phyloP scores from a whole-genome alignment of 1,140 invertebrate genomes.

The Caenorhabditis inopinata region DNA sequence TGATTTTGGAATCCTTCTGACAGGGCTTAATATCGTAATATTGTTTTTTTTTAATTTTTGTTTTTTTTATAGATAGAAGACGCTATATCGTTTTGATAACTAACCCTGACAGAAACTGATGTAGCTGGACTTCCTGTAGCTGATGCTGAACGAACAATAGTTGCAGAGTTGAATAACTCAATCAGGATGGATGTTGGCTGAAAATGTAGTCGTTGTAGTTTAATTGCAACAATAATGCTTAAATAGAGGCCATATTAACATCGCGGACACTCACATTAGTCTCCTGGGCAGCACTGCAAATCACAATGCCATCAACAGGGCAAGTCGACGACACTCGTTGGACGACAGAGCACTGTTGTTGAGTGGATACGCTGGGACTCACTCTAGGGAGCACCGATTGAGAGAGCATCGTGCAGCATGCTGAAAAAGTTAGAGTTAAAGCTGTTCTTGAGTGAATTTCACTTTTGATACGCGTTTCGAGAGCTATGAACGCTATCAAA shows the following conservation, averaged over 20 bases:
- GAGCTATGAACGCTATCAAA: too few relatives aligned
- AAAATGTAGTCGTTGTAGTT: not conserved
- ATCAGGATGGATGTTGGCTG: not conserved
- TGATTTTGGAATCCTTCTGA: too few relatives aligned
- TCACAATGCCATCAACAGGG: constrained; percentile 22
- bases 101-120: not conserved
- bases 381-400: not conserved
- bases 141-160: not conserved
- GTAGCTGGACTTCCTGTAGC: not conserved
- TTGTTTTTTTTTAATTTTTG: too few relatives aligned
- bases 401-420: constrained; percentile 17
- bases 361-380: not conserved
- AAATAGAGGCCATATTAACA: too few relatives aligned
- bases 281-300: constrained; percentile 17
- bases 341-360: constrained; percentile 15
- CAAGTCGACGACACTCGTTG: constrained; percentile 27
- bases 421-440: not conserved
- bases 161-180: not conserved
- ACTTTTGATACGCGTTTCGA: too few relatives aligned
- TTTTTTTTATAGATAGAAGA: not conserved
- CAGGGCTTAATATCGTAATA: too few relatives aligned
- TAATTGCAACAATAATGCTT: not conserved
- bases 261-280: not conserved
- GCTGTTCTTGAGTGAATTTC: too few relatives aligned
- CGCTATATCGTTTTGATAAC: not conserved